Base-by-base conservation (phyloP, 2,888 invertebrate species). In the Spisula solida region DNA sequence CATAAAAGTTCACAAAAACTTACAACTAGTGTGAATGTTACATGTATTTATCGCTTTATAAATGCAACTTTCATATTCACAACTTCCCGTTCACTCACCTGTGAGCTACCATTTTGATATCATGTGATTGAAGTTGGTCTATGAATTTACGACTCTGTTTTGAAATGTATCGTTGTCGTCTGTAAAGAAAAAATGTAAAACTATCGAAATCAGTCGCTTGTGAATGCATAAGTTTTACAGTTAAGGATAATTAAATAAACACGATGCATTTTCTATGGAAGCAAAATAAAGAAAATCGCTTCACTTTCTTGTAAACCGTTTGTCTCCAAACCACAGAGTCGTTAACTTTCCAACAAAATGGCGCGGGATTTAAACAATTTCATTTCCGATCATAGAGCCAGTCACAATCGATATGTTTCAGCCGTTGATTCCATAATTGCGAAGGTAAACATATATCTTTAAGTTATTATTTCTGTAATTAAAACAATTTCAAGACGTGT, bases 311-410 rank as follows among this genome's bases (percentile, higher is more conserved):
- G 16, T 51, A 10, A 51, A 51, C 12, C 14, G 12, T 5, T 16
- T 8, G 12, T 1, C 6, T 5, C 51, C 14, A 51, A 12, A 51
- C 51, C 14, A 51, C 14, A 2, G 51, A 14, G 51, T 51, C 51
- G 51, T 4, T 12, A 12, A 51, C 16, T 51, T 51, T 51, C 51
- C 51, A 16, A 51, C n/a, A 83, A 84, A 31, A 84, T 85, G 84
- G 84, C 84, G 84, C 84, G 84, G 48, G 84, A 85, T 85, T 85
- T 85, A 78, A 86, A 81, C 60, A 82, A 56, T 60, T 82, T 86
- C 25, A 47, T 86, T 29, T 47, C 41, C 18, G 34, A 86, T 8
- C 66, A 86, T 31, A 81, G 80, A 48, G 25, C 70, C 70, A 86
- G 86, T 48, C 31, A 80, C 25, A 41, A 47, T n/a, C 86, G 86